Conservation (phyloP, 2,113 vertebrate genomes). For the Gyps fulvus region DNA sequence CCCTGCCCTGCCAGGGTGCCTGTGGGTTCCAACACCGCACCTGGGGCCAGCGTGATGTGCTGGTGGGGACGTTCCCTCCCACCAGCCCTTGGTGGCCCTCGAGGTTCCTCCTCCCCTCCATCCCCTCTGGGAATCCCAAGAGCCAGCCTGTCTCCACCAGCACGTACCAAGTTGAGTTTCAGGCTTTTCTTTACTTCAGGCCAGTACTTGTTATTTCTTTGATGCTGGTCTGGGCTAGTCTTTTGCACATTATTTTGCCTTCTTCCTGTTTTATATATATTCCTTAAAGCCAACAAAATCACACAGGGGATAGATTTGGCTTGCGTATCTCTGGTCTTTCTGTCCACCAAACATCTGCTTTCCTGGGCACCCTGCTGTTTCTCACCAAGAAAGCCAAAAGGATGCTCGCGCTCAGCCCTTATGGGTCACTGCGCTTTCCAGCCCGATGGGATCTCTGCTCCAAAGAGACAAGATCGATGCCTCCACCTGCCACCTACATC, state of each 20-base stretch:
- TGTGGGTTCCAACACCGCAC: not conserved
- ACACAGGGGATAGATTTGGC: not conserved
- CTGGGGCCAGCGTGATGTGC: not conserved
- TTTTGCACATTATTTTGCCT: not conserved
- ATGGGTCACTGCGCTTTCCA: accelerated
- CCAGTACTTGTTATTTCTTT: not conserved
- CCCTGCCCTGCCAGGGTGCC: not conserved
- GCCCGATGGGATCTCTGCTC: not conserved
- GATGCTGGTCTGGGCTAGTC: not conserved
- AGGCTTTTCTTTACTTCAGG: not conserved
- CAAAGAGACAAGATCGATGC: accelerated
- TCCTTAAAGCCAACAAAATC: not conserved
- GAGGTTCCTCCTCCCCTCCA: not conserved
- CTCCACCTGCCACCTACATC: not conserved
- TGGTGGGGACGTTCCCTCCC: not conserved
- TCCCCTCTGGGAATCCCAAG: not conserved
- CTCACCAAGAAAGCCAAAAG: not conserved
- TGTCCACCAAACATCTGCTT: not conserved
- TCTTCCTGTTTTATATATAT: not conserved
- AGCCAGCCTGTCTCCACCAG: not conserved
- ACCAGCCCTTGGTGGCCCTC: not conserved
- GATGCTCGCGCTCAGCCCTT: not conserved
- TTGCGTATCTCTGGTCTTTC: not conserved
- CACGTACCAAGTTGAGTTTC: accelerated
- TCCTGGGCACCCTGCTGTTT: not conserved